phyloP scores from a whole-genome alignment of 2,888 invertebrate species.

The Dilophus febrilis region DNA sequence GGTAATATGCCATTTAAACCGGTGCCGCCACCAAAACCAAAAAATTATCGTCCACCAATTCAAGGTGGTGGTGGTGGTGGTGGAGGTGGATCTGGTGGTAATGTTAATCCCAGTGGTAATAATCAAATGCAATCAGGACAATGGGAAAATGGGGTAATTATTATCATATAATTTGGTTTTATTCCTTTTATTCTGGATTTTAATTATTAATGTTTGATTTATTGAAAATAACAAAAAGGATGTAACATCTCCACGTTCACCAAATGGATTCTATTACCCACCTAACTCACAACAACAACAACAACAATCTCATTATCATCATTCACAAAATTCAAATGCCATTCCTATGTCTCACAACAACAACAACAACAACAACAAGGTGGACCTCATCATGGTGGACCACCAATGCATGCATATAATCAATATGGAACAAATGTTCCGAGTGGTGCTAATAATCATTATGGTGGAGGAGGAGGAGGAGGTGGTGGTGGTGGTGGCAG shows the following conservation, averaged over 20 bases:
- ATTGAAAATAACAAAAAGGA: too few species aligned
- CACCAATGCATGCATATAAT: slow-evolving; percentile 4
- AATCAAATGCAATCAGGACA: slow-evolving; percentile 15
- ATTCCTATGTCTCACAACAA: not conserved
- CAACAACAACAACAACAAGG: slow-evolving; percentile 1
- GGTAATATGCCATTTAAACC: slow-evolving; percentile 53
- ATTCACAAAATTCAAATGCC: slow-evolving; percentile 13
- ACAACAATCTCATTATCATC: slow-evolving; percentile 28
- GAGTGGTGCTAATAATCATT: not conserved
- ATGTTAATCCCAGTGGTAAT: too few species aligned
- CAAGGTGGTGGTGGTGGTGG: slow-evolving; percentile 31
- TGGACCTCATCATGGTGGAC: slow-evolving; percentile 4
- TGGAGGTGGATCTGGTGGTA: too few species aligned
- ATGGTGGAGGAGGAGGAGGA: not conserved
- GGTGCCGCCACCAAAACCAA: slow-evolving; percentile 83
- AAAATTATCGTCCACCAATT: slow-evolving; percentile 68
- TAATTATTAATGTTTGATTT: too few species aligned
- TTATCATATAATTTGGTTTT: not conserved
- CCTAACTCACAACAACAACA: too few species aligned
- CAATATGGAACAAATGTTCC: slow-evolving; percentile 1
- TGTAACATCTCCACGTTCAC: slow-evolving; percentile 27
- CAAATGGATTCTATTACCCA: slow-evolving; percentile 31
- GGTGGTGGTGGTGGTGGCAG: slow-evolving; percentile 1
- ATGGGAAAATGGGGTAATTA: slow-evolving; percentile 35
- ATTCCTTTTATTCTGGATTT: slow-evolving; percentile 6